Evolutionary conservation across 2,888 invertebrate genomes (phyloP), one percentile per base, ranked within the genome.

Genomic region (Sinelater perroti): DNA sequence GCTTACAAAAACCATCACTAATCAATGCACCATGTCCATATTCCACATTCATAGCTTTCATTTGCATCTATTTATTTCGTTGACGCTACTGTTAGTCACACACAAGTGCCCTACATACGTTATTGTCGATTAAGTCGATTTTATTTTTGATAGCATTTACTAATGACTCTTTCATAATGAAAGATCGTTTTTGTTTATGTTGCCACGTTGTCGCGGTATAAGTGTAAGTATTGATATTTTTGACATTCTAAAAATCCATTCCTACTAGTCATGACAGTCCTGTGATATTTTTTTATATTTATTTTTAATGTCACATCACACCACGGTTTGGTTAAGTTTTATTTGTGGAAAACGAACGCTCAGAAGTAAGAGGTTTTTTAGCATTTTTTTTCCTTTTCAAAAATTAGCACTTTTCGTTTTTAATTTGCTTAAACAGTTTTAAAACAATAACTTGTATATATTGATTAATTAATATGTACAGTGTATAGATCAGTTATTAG

Each of bases 31-130:
- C 2, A 69, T 73, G 69, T 75, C 76, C 47, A 70, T 78, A 56
- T 85, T 85, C 78, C 83, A 85, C 72, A 82, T 86, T 76, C 85
- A 86, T 68, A 85, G 86, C 62, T 82, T 87, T 72, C 87, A 87
- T 74, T 76, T 87, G 61, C 87, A 87, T 78, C 74, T 87, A 62
- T 82, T 87, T 70, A 83, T 87, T 70, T 87, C 86, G 59, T 82
- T 86, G 69, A 86, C 86, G 61, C 82, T 86, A 80, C 81, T 87
- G 74, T 80, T 87, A 42, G 82, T 87, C 73, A 85, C 85, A 63
- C 85, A 86, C 78, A 84, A 85, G 77, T 87, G 86, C 73, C 87
- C 86, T 63, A 86, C 86, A 70, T 85, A 85, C 70, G 79, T 86
- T 70, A 81, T 85, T 78, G 83, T 85, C 73, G 80, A 85, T 79